phyloP scores from a whole-genome alignment of 2,113 vertebrate species.

The Neoarius graeffei region DNA sequence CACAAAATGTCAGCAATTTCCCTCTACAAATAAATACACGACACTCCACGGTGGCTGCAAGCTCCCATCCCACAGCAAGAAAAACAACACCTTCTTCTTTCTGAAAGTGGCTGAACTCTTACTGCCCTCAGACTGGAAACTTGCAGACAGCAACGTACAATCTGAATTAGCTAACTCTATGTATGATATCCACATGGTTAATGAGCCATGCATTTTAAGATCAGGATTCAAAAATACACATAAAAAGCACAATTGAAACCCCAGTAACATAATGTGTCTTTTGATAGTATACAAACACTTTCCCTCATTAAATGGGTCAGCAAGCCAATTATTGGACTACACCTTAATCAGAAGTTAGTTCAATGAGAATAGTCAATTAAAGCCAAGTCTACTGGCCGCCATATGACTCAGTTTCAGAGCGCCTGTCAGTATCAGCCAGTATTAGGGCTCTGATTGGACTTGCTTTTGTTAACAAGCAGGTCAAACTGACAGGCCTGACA shows the following conservation, averaged over 20 bases:
- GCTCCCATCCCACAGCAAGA: conserved; percentile 23
- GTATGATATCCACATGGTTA: neutral
- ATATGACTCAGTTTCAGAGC: conserved; percentile 44
- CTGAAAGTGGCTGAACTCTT: conserved; percentile 44
- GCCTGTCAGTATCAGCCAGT: conserved; percentile 45
- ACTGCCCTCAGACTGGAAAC: conserved; percentile 32
- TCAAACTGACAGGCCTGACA: conserved; percentile 55
- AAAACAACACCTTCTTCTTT: conserved; percentile 29
- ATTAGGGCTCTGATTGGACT: conserved; percentile 51
- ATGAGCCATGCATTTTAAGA: neutral
- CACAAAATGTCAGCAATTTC: conserved; percentile 47
- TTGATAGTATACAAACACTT: neutral
- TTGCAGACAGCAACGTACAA: neutral
- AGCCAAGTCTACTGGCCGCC: conserved; percentile 36
- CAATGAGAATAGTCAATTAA: conserved; percentile 39
- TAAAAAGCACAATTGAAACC: neutral
- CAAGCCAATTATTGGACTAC: conserved; percentile 26
- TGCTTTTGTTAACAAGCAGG: conserved; percentile 53
- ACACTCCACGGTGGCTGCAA: conserved; percentile 28
- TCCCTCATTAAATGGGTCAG: conserved; percentile 30
- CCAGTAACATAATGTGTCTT: neutral
- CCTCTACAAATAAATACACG: conserved; percentile 47
- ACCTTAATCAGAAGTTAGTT: conserved; percentile 38
- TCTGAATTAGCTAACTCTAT: conserved; percentile 6
- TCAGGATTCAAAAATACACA: neutral